A percentile compares a stretch with the other conserved stretches of the same genome.
These are phyloP conservation scores for Spisula solida DNA, from an alignment of 2,888 invertebrate genomes.

Conservation along the genomic window DNA sequence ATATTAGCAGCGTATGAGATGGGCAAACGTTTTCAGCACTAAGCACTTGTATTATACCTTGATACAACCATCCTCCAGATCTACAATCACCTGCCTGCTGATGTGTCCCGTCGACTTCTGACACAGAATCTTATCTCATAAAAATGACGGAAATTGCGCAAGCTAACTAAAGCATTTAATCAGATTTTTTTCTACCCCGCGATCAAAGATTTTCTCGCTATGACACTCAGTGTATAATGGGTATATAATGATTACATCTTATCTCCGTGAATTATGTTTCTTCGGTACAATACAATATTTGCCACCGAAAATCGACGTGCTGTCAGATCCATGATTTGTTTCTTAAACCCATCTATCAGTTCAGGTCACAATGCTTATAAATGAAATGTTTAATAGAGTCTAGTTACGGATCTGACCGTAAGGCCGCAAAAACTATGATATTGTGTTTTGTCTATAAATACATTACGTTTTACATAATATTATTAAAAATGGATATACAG, in stretches of 20 bases:
- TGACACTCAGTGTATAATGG: background rate
- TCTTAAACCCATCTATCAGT: background rate
- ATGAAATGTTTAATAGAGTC: background rate
- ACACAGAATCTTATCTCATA: background rate
- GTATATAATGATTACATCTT: background rate
- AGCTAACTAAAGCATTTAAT: background rate
- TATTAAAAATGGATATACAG: too few species aligned
- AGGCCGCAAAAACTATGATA: background rate
- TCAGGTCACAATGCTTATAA: background rate
- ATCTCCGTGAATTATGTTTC: background rate
- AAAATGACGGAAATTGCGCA: background rate
- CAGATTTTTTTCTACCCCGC: background rate
- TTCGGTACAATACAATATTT: constrained; percentile 5
- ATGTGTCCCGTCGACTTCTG: background rate
- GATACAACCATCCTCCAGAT: background rate
- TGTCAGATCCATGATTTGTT: background rate
- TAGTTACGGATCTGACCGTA: background rate
- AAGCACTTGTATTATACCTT: background rate
- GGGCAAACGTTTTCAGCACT: background rate
- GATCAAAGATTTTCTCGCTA: background rate
- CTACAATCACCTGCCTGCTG: background rate
- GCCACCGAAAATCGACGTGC: background rate
- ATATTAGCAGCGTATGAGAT: background rate
- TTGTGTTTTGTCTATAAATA: background rate
- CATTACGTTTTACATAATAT: background rate